Conservation (phyloP, 2,113 vertebrate genomes). For the Cricetomys ansorgei region DNA sequence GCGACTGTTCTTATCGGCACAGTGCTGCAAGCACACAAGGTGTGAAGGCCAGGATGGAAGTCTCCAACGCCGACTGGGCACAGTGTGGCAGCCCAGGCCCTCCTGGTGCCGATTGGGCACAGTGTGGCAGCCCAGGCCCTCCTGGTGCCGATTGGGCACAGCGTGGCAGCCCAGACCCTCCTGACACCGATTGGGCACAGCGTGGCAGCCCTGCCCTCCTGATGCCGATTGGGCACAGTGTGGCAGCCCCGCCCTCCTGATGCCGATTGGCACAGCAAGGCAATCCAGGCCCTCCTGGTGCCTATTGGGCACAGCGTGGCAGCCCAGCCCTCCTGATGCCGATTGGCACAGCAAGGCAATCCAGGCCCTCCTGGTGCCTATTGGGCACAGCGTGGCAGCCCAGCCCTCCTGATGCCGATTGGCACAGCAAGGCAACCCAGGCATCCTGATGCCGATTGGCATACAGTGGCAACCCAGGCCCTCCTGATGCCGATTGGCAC, state of each 20-base stretch:
- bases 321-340: no score
- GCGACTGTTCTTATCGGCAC: slow-evolving; percentile 85
- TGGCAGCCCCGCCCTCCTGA: no score
- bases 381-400: rapidly evolving
- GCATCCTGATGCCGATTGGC: rapidly evolving
- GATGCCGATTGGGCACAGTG: no score
- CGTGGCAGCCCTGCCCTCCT: neutral
- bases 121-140: no score
- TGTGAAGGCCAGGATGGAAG: neutral
- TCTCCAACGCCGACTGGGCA: rapidly evolving
- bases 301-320: no score
- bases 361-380: no score
- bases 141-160: rapidly evolving
- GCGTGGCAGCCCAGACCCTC: neutral
- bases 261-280: no score
- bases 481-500: rapidly evolving
- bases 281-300: no score
- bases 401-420: neutral
- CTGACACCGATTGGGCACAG: rapidly evolving
- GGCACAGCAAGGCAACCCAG: neutral
- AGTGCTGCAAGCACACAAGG: slow-evolving; percentile 81
- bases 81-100: neutral
- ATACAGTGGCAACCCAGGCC: neutral
- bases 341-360: no score
- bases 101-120: no score